Conservation (phyloP, 2,797 vertebrate genomes). For the Mareca strepera region DNA sequence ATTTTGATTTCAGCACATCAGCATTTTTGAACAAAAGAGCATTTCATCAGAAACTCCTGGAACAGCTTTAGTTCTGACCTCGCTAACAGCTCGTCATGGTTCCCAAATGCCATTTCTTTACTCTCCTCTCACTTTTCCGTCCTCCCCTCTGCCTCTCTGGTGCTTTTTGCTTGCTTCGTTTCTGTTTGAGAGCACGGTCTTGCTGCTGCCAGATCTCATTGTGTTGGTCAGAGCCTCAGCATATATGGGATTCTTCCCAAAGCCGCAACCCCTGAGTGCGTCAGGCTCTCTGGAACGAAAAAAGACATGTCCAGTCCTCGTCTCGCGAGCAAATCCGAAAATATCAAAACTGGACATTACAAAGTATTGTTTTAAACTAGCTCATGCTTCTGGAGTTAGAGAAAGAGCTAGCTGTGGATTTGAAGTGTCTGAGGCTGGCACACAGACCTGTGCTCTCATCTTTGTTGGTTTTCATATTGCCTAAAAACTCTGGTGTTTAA, state of each 20-base stretch:
- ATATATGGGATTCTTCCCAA: background rate
- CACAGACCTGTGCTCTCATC: background rate
- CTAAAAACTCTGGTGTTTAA: background rate
- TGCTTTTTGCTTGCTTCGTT: background rate
- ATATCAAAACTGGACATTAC: background rate
- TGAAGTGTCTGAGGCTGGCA: background rate
- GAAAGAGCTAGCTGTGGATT: background rate
- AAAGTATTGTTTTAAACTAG: background rate
- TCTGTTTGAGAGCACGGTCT: background rate
- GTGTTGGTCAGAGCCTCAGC: background rate
- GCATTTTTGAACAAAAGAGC: background rate
- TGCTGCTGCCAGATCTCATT: background rate
- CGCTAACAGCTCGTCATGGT: background rate
- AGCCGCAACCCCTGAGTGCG: background rate
- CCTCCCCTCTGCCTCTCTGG: background rate
- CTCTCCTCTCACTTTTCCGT: rapidly evolving
- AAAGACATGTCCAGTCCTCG: background rate
- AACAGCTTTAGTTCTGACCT: slow-evolving; percentile 10
- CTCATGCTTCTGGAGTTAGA: background rate
- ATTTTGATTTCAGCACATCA: slow-evolving; percentile 10
- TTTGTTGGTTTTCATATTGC: background rate
- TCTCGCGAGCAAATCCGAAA: background rate
- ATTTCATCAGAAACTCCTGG: slow-evolving; percentile 43
- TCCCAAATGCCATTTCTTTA: background rate
- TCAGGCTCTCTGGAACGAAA: background rate